These are phyloP conservation scores for Anabas testudineus DNA, from an alignment of 2,797 vertebrate genomes.

Conservation along the genomic window DNA sequence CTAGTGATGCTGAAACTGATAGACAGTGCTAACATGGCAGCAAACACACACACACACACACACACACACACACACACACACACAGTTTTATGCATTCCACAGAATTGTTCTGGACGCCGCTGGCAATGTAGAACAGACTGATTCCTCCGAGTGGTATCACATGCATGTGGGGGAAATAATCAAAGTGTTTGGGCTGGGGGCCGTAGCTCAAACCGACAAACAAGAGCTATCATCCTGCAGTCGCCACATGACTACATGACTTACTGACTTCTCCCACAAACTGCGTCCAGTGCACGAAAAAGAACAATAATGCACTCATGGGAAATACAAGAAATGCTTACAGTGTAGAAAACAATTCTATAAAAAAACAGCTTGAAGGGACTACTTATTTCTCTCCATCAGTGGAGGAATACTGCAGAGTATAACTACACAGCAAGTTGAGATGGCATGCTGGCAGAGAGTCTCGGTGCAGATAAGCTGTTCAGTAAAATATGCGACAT, in stretches of 20 bases:
- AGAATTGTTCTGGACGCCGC: slow-evolving; percentile 6
- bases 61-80: neutral
- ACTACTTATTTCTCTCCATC: slow-evolving; percentile 13
- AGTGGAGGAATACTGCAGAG: neutral
- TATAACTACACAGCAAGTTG: neutral
- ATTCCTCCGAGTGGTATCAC: slow-evolving; percentile 43
- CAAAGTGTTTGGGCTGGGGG: slow-evolving; percentile 1
- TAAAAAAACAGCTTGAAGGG: neutral
- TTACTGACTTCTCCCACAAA: slow-evolving; percentile 3
- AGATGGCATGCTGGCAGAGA: neutral
- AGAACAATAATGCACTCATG: neutral
- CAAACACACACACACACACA: neutral
- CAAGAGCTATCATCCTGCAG: slow-evolving; percentile 28
- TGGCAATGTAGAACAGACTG: slow-evolving; percentile 11
- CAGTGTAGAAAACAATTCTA: neutral
- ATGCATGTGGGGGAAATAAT: slow-evolving; percentile 37
- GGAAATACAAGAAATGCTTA: neutral
- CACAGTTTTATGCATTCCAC: slow-evolving; percentile 3
- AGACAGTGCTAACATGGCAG: too few species aligned
- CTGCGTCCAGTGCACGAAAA: slow-evolving; percentile 8
- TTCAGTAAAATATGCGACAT: slow-evolving; percentile 3
- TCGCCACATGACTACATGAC: slow-evolving; percentile 49
- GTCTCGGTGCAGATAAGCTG: neutral
- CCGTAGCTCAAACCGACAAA: slow-evolving; percentile 47
- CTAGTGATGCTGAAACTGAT: neutral